Evolutionary conservation across 2,797 vertebrate genomes (phyloP).

Genomic region (Scarus forsteni): DNA sequence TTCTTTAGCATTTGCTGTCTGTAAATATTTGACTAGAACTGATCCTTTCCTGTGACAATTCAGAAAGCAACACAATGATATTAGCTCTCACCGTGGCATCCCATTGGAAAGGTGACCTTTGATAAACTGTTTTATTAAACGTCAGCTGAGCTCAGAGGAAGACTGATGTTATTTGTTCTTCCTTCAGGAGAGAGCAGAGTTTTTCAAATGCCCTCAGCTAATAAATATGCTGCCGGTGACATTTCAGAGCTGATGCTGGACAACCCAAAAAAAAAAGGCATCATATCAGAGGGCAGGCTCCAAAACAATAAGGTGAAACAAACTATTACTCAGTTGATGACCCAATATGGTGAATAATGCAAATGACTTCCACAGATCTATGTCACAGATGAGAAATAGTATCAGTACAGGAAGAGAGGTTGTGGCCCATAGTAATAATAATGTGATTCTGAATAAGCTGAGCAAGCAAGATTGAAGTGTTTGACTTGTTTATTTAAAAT

Average conservation of each 20-base stretch:
- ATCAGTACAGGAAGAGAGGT: constrained; percentile 9
- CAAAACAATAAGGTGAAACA: constrained; percentile 30
- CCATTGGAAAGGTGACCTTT: constrained; percentile 36
- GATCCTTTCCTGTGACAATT: neutral
- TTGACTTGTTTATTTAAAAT: constrained; percentile 24
- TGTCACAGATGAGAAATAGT: constrained; percentile 2
- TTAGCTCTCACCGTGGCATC: neutral
- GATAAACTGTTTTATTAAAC: constrained; percentile 36
- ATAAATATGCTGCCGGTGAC: constrained; percentile 62
- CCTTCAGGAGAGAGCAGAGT: constrained; percentile 8
- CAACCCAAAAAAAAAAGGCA: constrained; percentile 36
- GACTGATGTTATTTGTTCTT: constrained; percentile 46
- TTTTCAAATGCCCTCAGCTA: constrained; percentile 37
- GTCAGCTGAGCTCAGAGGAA: constrained; percentile 30
- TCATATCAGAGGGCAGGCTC: constrained; percentile 21
- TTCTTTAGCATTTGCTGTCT: neutral
- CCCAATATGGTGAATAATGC: neutral
- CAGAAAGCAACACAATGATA: neutral
- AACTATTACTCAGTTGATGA: constrained; percentile 16
- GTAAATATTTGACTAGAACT: constrained; percentile 2
- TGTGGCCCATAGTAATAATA: neutral
- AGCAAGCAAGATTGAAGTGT: constrained; percentile 3
- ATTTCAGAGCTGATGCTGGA: constrained; percentile 53
- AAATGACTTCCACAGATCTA: constrained; percentile 4
- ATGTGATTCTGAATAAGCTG: constrained; percentile 1